Evolutionary conservation across 2,888 invertebrate genomes (phyloP).

Genomic region (Tromatobia lineatoria): DNA sequence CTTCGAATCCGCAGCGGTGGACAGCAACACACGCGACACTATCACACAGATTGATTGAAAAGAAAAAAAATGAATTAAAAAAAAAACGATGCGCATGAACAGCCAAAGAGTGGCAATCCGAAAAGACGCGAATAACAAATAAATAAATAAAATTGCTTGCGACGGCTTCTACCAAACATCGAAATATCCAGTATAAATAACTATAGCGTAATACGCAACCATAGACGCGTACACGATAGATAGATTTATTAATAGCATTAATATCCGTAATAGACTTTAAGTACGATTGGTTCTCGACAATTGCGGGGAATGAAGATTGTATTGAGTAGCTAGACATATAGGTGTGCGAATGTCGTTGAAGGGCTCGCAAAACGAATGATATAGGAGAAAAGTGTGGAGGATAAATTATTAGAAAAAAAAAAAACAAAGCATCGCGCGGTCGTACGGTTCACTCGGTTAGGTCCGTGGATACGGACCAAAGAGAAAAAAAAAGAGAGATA

Average conservation of each 20-base stretch:
- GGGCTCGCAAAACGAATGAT: slow-evolving; percentile 30
- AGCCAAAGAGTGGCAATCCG: slow-evolving; percentile 45
- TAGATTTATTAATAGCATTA: slow-evolving; percentile 53
- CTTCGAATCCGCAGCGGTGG: slow-evolving; percentile 32
- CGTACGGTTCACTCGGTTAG: slow-evolving; percentile 56
- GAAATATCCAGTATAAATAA: slow-evolving; percentile 74
- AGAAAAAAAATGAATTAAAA: background rate
- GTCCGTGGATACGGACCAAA: slow-evolving; percentile 48
- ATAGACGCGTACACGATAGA: slow-evolving; percentile 40
- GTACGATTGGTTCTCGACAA: slow-evolving; percentile 65
- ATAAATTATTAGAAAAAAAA: slow-evolving; percentile 30
- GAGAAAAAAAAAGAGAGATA: background rate
- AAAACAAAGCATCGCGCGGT: slow-evolving; percentile 38
- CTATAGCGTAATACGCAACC: slow-evolving; percentile 65
- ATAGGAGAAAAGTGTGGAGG: slow-evolving; percentile 39
- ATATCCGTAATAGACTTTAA: slow-evolving; percentile 62
- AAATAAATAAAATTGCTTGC: slow-evolving; percentile 72
- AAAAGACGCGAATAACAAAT: slow-evolving; percentile 67
- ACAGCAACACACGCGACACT: slow-evolving; percentile 25
- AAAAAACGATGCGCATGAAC: slow-evolving; percentile 33
- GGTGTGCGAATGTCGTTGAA: slow-evolving; percentile 48
- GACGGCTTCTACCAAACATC: slow-evolving; percentile 82
- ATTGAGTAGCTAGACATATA: background rate
- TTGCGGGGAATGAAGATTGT: slow-evolving; percentile 2
- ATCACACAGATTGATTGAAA: slow-evolving; percentile 13